Percentiles rank a stretch among this genome's conserved stretches.
These are phyloP conservation scores for Polydrusus tereticollis DNA, from an alignment of 2,888 invertebrate genomes.

Conservation along the genomic window DNA sequence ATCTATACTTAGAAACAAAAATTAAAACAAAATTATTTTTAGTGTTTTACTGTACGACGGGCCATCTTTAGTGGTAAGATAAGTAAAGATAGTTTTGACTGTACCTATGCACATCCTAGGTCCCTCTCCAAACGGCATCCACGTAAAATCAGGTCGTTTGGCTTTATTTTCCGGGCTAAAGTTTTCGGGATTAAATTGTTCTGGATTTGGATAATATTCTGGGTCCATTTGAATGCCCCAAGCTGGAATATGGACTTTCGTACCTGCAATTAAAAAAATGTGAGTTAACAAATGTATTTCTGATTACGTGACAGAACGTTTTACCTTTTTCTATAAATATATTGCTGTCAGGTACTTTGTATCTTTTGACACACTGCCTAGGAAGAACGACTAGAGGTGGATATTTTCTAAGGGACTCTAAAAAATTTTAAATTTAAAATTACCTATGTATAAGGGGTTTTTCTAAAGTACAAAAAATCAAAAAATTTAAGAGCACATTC, in stretches of 20 bases:
- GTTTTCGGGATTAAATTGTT: slow-evolving; percentile 55
- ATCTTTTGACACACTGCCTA: slow-evolving; percentile 54
- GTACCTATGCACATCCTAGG: slow-evolving; percentile 64
- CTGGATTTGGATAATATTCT: slow-evolving; percentile 56
- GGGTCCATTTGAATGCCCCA: slow-evolving; percentile 54
- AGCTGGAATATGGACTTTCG: slow-evolving; percentile 59
- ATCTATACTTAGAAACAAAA: too few relatives aligned
- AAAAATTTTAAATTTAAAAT: slow-evolving; percentile 8
- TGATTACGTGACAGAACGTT: not conserved
- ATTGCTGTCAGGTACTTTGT: slow-evolving; percentile 59
- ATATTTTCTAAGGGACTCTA: slow-evolving; percentile 46
- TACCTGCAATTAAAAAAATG: slow-evolving; percentile 34
- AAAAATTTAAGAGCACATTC: too few relatives aligned
- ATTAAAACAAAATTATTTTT: too few relatives aligned
- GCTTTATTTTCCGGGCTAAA: slow-evolving; percentile 54
- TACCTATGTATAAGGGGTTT: too few relatives aligned
- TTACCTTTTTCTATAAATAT: slow-evolving; percentile 60
- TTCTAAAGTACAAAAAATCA: too few relatives aligned
- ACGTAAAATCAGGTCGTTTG: slow-evolving; percentile 51
- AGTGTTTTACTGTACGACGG: too few relatives aligned
- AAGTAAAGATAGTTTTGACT: not conserved
- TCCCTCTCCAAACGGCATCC: slow-evolving; percentile 63
- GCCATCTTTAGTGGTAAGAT: too few relatives aligned
- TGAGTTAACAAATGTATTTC: too few relatives aligned
- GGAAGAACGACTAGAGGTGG: slow-evolving; percentile 49